Evolutionary conservation across 2,888 invertebrate genomes (phyloP).

Genomic region (Eupithecia tripunctaria): DNA sequence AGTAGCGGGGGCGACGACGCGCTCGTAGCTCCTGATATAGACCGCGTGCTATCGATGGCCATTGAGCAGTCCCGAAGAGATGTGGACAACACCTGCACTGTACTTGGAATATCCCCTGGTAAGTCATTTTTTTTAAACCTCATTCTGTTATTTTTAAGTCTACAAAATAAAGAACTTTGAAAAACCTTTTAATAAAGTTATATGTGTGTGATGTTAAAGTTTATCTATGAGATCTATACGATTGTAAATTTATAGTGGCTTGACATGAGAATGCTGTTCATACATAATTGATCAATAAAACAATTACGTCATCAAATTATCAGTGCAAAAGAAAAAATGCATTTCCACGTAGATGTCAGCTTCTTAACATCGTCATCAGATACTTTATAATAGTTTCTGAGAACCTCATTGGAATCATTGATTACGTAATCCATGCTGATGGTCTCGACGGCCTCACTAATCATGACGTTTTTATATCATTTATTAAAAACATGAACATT

Average conservation of each 20-base stretch:
- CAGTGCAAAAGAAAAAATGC: constrained; percentile 60
- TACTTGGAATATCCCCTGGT: constrained; percentile 95
- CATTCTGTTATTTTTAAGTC: not conserved
- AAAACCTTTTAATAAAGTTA: too few species aligned
- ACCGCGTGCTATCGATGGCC: constrained; percentile 92
- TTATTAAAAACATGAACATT: constrained; percentile 17
- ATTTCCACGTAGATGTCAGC: constrained; percentile 65
- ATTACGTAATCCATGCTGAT: constrained; percentile 74
- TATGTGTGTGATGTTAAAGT: too few species aligned
- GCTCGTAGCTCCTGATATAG: constrained; percentile 90
- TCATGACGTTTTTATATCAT: constrained; percentile 40
- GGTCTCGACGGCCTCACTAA: constrained; percentile 51
- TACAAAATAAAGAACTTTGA: not conserved
- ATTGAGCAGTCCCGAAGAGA: constrained; percentile 94
- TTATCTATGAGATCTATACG: not conserved
- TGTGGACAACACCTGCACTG: constrained; percentile 92
- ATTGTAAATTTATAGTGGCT: constrained; percentile 39
- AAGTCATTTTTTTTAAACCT: constrained; percentile 64
- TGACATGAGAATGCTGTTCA: constrained; percentile 58
- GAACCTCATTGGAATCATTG: constrained; percentile 63
- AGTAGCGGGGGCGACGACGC: constrained; percentile 85
- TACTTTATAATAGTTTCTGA: constrained; percentile 65
- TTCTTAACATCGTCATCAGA: constrained; percentile 59
- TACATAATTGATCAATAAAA: constrained; percentile 55
- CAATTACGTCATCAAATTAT: constrained; percentile 63